phyloP scores from a whole-genome alignment of 92 coral and sea anemone species.

The Phenganax stokvisi region DNA sequence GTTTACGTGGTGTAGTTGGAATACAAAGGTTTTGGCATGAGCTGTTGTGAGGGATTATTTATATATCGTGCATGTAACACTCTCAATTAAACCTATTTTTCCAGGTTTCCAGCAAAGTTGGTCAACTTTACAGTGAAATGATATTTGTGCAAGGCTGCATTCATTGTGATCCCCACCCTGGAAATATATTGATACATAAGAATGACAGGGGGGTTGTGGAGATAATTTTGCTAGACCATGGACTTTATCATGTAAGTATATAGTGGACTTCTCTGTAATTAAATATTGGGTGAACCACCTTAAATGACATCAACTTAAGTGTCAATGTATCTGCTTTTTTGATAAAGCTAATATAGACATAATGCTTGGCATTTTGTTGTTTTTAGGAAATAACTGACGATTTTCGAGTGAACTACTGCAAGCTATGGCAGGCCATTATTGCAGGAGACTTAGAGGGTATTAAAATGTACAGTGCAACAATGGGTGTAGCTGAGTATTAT shows the following conservation, averaged over 20 bases:
- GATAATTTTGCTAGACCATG: conserved; percentile 89
- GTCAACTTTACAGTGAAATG: conserved; percentile 94
- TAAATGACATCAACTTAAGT: no score
- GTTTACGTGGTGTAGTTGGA: no score
- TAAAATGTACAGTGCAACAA: conserved; percentile 63
- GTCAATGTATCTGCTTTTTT: no score
- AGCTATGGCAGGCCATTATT: conserved; percentile 91
- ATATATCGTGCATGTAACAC: no score
- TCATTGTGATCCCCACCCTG: conserved; percentile 99
- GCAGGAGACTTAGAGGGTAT: conserved; percentile 82
- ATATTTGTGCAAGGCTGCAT: conserved; percentile 93
- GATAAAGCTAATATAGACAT: no score
- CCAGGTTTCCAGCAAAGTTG: conserved; percentile 85
- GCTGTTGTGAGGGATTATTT: no score
- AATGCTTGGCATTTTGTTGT: neutral
- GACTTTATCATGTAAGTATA: conserved; percentile 75
- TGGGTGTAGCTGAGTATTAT: conserved; percentile 83
- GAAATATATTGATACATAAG: conserved; percentile 76
- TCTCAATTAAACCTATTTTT: no score
- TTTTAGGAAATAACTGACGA: conserved; percentile 66
- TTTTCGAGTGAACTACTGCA: conserved; percentile 87
- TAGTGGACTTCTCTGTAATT: no score
- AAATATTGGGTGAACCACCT: neutral
- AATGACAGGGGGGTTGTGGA: conserved; percentile 62
- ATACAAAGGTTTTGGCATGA: no score